These are phyloP conservation scores for Drosophila stalkeri DNA, from an alignment of 2,888 invertebrate species.

Conservation along the genomic window DNA sequence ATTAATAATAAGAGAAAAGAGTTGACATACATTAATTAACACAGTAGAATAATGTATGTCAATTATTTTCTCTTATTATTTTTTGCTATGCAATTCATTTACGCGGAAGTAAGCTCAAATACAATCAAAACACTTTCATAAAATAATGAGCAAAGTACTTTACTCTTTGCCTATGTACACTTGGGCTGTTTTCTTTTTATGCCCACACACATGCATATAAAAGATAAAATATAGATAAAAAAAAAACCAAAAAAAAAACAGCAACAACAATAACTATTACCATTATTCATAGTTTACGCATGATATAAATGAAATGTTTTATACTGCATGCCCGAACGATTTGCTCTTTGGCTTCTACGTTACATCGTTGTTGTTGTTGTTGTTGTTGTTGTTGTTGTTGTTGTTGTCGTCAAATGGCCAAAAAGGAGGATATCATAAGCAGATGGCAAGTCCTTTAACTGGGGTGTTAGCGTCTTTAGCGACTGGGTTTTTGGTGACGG, in stretches of 20 bases:
- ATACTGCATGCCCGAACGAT: neutral
- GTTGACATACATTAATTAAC: no score
- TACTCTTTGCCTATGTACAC: neutral
- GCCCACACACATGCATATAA: neutral
- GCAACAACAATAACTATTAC: constrained; percentile 4
- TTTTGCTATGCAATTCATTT: no score
- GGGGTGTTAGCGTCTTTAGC: constrained; percentile 34
- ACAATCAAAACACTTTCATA: neutral
- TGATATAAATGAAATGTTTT: constrained; percentile 8
- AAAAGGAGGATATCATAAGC: constrained; percentile 68
- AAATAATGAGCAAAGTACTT: neutral
- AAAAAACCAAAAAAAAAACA: no score
- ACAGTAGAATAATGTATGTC: no score
- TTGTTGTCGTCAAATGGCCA: constrained; percentile 60
- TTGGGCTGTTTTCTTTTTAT: neutral
- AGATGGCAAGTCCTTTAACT: constrained; percentile 47
- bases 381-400: constrained; percentile 26
- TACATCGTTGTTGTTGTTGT: constrained; percentile 28
- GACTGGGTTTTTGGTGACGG: constrained; percentile 24
- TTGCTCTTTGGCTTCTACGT: constrained; percentile 3
- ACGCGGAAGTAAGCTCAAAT: neutral
- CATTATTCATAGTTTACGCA: constrained; percentile 9
- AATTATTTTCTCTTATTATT: no score
- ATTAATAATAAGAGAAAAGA: no score
- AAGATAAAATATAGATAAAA: neutral